Conservation (phyloP, 2,113 vertebrate species). For the Amblyopsis rosae region DNA sequence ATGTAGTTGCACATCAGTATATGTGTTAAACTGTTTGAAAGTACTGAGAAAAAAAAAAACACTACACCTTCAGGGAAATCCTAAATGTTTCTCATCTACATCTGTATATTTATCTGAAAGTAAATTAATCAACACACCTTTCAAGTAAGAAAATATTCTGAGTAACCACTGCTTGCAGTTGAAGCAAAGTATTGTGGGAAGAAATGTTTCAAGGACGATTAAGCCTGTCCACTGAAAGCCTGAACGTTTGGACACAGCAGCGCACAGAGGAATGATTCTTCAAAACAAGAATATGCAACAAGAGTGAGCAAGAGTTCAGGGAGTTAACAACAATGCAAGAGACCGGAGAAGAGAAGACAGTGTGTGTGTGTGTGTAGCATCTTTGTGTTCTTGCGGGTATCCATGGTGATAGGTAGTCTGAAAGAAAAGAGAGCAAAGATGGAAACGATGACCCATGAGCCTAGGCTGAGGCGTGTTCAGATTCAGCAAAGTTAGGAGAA, state of each 20-base stretch:
- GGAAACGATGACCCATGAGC: too few relatives aligned
- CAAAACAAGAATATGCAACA: constrained; percentile 38
- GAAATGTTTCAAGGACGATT: not conserved
- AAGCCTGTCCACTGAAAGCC: not conserved
- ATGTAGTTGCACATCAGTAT: too few relatives aligned
- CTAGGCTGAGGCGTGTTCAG: too few relatives aligned
- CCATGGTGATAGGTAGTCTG: constrained; percentile 67
- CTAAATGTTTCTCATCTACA: too few relatives aligned
- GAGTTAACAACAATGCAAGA: not conserved
- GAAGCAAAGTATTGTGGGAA: not conserved
- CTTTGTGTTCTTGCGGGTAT: constrained; percentile 67
- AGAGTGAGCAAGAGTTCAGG: constrained; percentile 8
- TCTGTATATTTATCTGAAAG: not conserved
- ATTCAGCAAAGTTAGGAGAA: too few relatives aligned
- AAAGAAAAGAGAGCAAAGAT: constrained; percentile 45
- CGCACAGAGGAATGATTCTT: constrained; percentile 79
- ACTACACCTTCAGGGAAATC: not conserved
- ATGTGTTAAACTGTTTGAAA: too few relatives aligned
- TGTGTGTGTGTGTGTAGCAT: constrained; percentile 28
- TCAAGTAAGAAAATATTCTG: not conserved
- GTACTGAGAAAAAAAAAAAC: too few relatives aligned
- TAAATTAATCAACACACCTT: not conserved
- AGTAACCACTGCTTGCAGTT: not conserved
- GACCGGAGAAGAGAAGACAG: not conserved
- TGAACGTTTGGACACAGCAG: constrained; percentile 59